These are phyloP conservation scores for Turritopsis rubra DNA, from an alignment of 30 jellyfish, hydroid and myxozoan genomes.

Conservation along the genomic window DNA sequence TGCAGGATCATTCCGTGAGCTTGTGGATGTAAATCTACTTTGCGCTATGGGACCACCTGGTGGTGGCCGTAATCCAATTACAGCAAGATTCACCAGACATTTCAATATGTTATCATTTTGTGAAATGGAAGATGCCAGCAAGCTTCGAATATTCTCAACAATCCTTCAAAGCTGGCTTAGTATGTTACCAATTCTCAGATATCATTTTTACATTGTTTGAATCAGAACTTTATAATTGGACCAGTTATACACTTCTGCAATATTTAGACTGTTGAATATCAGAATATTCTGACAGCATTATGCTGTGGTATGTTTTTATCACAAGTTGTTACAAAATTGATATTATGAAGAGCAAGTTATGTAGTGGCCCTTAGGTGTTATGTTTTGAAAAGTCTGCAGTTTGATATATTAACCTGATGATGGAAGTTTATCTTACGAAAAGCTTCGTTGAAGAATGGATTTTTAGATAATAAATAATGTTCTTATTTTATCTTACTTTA, in stretches of 20 bases:
- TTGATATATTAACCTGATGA: no score
- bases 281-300: no score
- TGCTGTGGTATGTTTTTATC: no score
- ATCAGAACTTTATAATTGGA: neutral
- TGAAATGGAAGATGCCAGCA: constrained; percentile 95
- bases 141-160: constrained; percentile 74
- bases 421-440: no score
- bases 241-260: neutral
- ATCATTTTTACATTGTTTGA: neutral
- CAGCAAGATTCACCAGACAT: constrained; percentile 82
- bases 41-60: constrained; percentile 99
- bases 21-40: constrained; percentile 76
- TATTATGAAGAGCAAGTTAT: no score
- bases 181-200: constrained; percentile 22
- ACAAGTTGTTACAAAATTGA: no score
- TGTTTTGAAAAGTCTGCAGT: no score
- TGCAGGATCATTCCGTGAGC: constrained; percentile 87
- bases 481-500: no score
- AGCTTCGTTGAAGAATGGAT: no score
- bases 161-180: constrained; percentile 90
- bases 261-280: neutral
- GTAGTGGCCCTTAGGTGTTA: no score
- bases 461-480: no score
- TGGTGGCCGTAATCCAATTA: constrained; percentile 89
- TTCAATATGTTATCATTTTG: constrained; percentile 78